phyloP scores from a whole-genome alignment of 2,888 invertebrate genomes.

The Athalia circularis region DNA sequence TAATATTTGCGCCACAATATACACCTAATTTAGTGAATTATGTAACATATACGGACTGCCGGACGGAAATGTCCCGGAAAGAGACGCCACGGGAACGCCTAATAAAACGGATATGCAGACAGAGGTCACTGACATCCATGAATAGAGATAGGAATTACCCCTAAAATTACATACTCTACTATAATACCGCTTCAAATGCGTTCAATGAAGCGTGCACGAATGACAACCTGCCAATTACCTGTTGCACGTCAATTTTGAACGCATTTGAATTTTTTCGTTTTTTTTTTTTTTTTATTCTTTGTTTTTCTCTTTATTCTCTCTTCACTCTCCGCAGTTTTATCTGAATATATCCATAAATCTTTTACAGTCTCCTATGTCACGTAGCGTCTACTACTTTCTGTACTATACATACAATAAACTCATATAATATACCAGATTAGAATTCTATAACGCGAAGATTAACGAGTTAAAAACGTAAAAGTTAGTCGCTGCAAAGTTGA shows the following conservation, averaged over 20 bases:
- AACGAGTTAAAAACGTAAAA: conserved; percentile 10
- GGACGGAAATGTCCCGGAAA: conserved; percentile 38
- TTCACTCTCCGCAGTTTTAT: no score
- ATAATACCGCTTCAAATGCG: background rate
- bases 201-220: conserved; percentile 3
- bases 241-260: no score
- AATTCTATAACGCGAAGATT: background rate
- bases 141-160: background rate
- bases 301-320: background rate
- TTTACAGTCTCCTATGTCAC: no score
- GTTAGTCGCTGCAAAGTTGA: background rate
- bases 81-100: conserved; percentile 35
- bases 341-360: no score
- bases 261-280: no score
- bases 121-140: conserved; percentile 38
- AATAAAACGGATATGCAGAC: conserved; percentile 3
- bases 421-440: no score
- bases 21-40: background rate
- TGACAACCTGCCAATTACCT: no score
- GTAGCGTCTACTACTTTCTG: no score
- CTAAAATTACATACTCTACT: no score
- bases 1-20: no score
- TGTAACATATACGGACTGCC: no score
- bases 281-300: background rate
- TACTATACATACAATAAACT: no score